A percentile compares a stretch with the other conserved stretches of the same genome.
Evolutionary conservation across 2,113 vertebrate species (phyloP).

Genomic region (Thunnus maccoyii): DNA sequence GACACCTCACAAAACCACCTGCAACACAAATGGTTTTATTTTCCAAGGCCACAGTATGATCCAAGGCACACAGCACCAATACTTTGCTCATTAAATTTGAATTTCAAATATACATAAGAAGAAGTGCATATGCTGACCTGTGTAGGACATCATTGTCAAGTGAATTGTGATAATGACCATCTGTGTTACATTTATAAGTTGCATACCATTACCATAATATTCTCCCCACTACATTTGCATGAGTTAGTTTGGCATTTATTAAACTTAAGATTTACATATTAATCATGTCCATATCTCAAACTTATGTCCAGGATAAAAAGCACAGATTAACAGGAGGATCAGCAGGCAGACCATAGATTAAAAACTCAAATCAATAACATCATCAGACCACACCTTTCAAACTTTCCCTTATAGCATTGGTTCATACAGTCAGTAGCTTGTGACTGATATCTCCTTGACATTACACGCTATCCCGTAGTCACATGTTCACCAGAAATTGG

Average conservation of each 20-base stretch:
- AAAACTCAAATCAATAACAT: slow-evolving; percentile 1
- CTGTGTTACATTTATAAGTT: slow-evolving; percentile 13
- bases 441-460: neutral
- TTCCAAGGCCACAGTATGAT: neutral
- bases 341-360: neutral
- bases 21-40: slow-evolving; percentile 18
- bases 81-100: too few species aligned
- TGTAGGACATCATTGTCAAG: slow-evolving; percentile 13
- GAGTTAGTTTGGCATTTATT: neutral
- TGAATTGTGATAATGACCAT: slow-evolving; percentile 31
- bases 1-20: slow-evolving; percentile 17
- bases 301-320: too few species aligned
- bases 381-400: slow-evolving; percentile 6
- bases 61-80: neutral
- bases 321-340: too few species aligned
- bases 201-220: slow-evolving; percentile 19
- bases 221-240: neutral
- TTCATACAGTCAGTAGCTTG: slow-evolving; percentile 8
- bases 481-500: neutral
- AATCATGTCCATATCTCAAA: too few species aligned
- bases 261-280: too few species aligned
- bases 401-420: neutral
- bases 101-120: neutral
- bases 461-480: neutral
- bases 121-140: neutral